These are phyloP conservation scores for Limulus polyphemus DNA, from an alignment of 2,888 invertebrate species.

Conservation along the genomic window DNA sequence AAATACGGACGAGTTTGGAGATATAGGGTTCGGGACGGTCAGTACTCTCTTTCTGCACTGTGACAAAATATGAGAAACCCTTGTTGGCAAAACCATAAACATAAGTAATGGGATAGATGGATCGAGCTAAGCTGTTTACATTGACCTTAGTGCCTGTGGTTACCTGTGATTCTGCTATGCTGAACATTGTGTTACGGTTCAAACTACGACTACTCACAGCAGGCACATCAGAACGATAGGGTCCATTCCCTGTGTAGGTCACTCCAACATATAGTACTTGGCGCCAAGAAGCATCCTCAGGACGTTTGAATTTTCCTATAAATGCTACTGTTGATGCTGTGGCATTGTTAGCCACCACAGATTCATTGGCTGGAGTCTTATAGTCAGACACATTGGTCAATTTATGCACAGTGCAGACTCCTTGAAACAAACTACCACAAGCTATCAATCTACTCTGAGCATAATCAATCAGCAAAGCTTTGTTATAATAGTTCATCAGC, in stretches of 20 bases:
- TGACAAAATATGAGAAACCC: constrained; percentile 91
- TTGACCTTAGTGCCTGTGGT: constrained; percentile 83
- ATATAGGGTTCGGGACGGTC: constrained; percentile 62
- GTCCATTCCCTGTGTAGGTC: constrained; percentile 79
- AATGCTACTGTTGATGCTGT: constrained; percentile 91
- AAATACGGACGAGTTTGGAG: constrained; percentile 85
- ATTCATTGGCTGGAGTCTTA: constrained; percentile 57
- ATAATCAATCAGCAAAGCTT: constrained; percentile 86
- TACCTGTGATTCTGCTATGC: constrained; percentile 78
- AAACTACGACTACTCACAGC: constrained; percentile 83
- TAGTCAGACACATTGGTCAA: constrained; percentile 76
- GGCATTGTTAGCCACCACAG: constrained; percentile 90
- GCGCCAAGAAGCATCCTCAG: constrained; percentile 68
- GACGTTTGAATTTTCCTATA: constrained; percentile 69
- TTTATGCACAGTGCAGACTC: constrained; percentile 75
- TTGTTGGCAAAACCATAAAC: constrained; percentile 92
- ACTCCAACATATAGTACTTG: constrained; percentile 83
- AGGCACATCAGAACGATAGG: constrained; percentile 84
- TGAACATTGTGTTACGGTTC: constrained; percentile 67
- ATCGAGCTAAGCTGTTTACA: constrained; percentile 77
- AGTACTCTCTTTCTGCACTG: constrained; percentile 76
- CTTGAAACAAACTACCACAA: constrained; percentile 56
- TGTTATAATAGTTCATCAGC: constrained; percentile 79
- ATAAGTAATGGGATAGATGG: constrained; percentile 86
- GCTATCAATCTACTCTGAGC: constrained; percentile 74